Conservation (phyloP, 2,888 invertebrate genomes). For the Cephus runcator region DNA sequence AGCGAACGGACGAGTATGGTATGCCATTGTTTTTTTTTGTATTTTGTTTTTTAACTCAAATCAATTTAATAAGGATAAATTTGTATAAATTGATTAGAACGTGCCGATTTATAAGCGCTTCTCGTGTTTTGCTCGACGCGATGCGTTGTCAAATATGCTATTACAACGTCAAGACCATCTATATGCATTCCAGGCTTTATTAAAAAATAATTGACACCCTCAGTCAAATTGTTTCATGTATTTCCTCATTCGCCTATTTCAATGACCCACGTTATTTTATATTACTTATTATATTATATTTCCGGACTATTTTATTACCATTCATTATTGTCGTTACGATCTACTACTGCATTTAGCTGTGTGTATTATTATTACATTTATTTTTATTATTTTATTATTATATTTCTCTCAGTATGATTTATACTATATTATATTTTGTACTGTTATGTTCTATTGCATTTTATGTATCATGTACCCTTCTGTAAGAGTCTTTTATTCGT, state of each 20-base stretch:
- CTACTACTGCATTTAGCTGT: slow-evolving; percentile 29
- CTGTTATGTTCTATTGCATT: slow-evolving; percentile 31
- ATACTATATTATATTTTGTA: slow-evolving; percentile 40
- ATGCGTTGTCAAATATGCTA: background rate
- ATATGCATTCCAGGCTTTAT: background rate
- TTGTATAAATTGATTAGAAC: background rate
- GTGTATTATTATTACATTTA: slow-evolving; percentile 25
- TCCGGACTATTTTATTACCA: slow-evolving; percentile 16
- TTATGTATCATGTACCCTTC: slow-evolving; percentile 19
- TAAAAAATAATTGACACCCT: background rate
- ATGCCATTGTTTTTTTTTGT: background rate
- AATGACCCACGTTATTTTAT: slow-evolving; percentile 11
- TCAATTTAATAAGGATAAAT: background rate
- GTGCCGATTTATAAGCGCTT: background rate
- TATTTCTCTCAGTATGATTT: slow-evolving; percentile 10
- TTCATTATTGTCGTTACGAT: background rate
- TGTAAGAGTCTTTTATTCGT: slow-evolving; percentile 32
- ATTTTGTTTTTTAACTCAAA: background rate
- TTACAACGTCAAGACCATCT: background rate
- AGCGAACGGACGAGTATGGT: background rate
- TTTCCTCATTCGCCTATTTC: slow-evolving; percentile 19
- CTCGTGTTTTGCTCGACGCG: background rate
- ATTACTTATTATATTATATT: slow-evolving; percentile 18
- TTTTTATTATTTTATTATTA: slow-evolving; percentile 42
- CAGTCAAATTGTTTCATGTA: background rate